Evolutionary conservation across 2,888 invertebrate species (phyloP).

Genomic region (Argyresthia albistria): DNA sequence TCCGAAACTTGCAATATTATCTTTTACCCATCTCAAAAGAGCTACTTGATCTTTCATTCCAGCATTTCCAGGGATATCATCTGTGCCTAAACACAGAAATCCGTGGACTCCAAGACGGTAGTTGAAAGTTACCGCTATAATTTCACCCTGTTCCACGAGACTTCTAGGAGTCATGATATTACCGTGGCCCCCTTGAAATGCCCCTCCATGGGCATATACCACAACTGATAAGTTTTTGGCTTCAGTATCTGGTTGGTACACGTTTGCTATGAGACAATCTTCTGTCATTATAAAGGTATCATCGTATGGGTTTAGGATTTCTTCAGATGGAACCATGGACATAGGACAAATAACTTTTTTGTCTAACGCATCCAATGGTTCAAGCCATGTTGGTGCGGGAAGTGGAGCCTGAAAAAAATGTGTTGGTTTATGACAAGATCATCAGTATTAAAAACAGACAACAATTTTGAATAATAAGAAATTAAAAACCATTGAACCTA

Average conservation of each 20-base stretch:
- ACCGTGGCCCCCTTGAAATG: conserved; percentile 22
- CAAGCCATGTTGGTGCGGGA: not conserved
- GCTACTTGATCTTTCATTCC: conserved; percentile 10
- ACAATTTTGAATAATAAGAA: too few relatives aligned
- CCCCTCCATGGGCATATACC: conserved; percentile 28
- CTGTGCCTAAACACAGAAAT: conserved; percentile 7
- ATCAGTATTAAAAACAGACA: not conserved
- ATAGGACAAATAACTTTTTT: not conserved
- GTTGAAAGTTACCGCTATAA: conserved; percentile 5
- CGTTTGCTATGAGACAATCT: conserved; percentile 25
- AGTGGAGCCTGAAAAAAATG: conserved; percentile 1
- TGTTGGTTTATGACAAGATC: too few relatives aligned
- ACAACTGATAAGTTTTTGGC: conserved; percentile 20
- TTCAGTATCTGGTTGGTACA: conserved; percentile 21
- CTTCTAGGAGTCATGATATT: conserved; percentile 12
- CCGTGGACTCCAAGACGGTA: conserved; percentile 6
- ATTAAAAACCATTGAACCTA: too few relatives aligned
- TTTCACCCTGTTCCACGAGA: conserved; percentile 8
- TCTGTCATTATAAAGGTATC: conserved; percentile 11
- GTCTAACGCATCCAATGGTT: not conserved
- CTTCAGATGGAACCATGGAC: not conserved
- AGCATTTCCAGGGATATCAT: conserved; percentile 8
- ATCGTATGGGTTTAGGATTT: not conserved
- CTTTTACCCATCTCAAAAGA: conserved; percentile 8
- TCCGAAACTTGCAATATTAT: conserved; percentile 8